Evolutionary conservation across 2,113 vertebrate species (phyloP), one percentile per base, ranked within the genome.

Genomic region (Prunella himalayana): DNA sequence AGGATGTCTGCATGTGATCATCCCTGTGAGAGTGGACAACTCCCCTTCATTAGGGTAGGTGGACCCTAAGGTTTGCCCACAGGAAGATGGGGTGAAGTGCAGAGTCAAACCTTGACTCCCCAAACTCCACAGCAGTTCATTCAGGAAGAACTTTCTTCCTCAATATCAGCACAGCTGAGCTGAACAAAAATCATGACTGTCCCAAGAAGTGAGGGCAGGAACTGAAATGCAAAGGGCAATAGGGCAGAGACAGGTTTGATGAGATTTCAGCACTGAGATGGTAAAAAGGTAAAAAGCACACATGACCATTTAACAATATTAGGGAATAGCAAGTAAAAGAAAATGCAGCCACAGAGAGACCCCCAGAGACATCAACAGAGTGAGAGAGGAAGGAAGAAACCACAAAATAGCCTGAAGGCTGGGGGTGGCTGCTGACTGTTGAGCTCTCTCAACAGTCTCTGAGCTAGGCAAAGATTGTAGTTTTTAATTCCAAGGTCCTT

Each of bases 321-420:
- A 73, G 71, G 60, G 27, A 92, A 70, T 15, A 78, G 6, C 0
- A 2, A 92, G 35, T 39, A 54, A 53, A 84, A 88, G 33, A 92
- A 91, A 96, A 81, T 24, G 9, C 51, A 35, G 35, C 30, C 83
- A 39, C 15, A 66, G 72, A 54, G 27, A 78, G 28, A 78, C 4
- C 41, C 41, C 13, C 16, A 71, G 77, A 35, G 83, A 22, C 59
- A 81, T 63, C 50, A 88, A 24, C 31, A 77, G 54, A 76, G 50
- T 41, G 45, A 88, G 49, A 90, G 30, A 92, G 31, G 69, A 94
- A 59, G 64, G 23, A 91, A 89, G 35, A 94, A 94, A 91, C 59
- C 81, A 84, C 60, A 86, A 86, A 86, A 84, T 4, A 82, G 35
- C 28, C 80, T 73, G 33, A 69, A 78, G 30, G 11, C 27, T 63